phyloP scores from a whole-genome alignment of 2,113 vertebrate genomes.

The Sander lucioperca region DNA sequence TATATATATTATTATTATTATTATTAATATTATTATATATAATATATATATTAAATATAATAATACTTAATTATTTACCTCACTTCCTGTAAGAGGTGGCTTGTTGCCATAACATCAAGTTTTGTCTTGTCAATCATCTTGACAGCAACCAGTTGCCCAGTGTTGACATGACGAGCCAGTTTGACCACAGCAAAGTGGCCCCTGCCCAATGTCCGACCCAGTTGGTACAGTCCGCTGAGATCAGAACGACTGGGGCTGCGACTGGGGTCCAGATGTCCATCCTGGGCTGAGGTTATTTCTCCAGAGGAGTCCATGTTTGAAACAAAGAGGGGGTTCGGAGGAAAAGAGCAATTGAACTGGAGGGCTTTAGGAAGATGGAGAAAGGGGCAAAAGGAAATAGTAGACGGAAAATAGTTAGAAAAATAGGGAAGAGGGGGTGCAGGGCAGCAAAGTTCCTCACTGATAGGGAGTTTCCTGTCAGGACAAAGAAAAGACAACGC shows the following conservation, averaged over 20 bases:
- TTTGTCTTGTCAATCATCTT: constrained; percentile 94
- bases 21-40: no score
- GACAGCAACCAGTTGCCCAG: constrained; percentile 89
- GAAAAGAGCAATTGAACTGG: not conserved
- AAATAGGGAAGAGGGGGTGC: not conserved
- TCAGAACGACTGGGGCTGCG: constrained; percentile 80
- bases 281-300: not conserved
- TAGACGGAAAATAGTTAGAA: constrained; percentile 1
- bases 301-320: constrained; percentile 66
- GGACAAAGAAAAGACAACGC: constrained; percentile 52
- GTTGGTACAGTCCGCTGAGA: constrained; percentile 88
- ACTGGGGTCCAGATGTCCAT: constrained; percentile 73
- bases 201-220: constrained; percentile 90
- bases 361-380: not conserved
- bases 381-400: not conserved
- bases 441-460: constrained; percentile 38
- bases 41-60: no score
- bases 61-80: constrained; percentile 61
- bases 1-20: no score
- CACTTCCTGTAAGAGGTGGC: constrained; percentile 92
- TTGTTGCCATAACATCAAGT: constrained; percentile 84
- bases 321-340: not conserved
- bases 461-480: constrained; percentile 46
- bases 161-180: constrained; percentile 89
- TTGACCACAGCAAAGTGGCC: constrained; percentile 92